Base-by-base conservation (phyloP, 1,140 invertebrate species). In the Calliphora vicina region DNA sequence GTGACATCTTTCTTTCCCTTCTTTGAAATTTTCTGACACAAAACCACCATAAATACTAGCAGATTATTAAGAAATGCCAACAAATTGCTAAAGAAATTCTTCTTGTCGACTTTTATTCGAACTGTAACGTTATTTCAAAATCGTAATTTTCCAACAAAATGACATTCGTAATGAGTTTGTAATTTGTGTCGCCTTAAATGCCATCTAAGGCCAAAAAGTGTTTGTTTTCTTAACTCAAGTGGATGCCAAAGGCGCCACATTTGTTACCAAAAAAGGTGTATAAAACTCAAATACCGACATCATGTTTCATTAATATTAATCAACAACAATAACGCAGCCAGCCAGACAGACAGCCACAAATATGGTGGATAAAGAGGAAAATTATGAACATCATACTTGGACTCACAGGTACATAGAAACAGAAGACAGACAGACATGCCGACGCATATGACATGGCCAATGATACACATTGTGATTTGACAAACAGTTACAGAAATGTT, bases 301-400 rank as follows among this genome's bases (percentile, higher is more conserved):
- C 61, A 67, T 67, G 61, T 67, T 67, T 20, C 61, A 67, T 67
- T 67, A 67, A 67, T 67, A 67, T 67, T 67, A 67, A 67, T 25
- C 61, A 67, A 25, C 61, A 57, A 57, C n/a, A 2, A n/a, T n/a
- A n/a, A n/a, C n/a, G n/a, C n/a, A n/a, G n/a, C n/a, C n/a, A n/a
- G n/a, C n/a, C n/a, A n/a, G n/a, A n/a, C n/a, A n/a, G n/a, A n/a
- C n/a, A n/a, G n/a, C n/a, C n/a, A 12, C 61, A 67, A 67, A 67
- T 20, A 23, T 67, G n/a, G 61, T 23, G 4, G 61, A 67, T 9
- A 12, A 23, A 6, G 9, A 67, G 9, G 20, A 67, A 67, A 25
- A 67, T 23, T 67, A 67, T 67, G 61, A 67, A 67, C 61, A 67
- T 67, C 45, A 50, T 50, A 50, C 13, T 17, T 50, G 45, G 35